Conservation (phyloP, 2,113 vertebrate species). For the Pangasianodon gigas region DNA sequence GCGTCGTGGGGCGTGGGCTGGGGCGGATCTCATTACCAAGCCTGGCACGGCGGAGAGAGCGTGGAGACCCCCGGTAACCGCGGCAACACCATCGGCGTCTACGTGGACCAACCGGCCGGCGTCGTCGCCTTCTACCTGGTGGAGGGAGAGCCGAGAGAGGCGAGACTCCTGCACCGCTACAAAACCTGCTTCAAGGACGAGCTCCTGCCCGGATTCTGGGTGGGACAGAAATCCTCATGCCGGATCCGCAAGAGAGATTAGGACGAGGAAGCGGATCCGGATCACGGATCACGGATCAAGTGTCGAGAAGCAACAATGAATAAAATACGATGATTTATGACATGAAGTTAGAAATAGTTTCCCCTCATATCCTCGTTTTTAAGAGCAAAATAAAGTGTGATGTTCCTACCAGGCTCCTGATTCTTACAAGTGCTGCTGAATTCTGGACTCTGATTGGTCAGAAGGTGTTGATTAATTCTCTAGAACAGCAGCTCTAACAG, state of each 20-base stretch:
- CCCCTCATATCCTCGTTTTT: not conserved
- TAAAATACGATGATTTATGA: not conserved
- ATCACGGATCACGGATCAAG: not conserved
- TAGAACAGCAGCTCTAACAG: not conserved
- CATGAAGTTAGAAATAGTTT: not conserved
- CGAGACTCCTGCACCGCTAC: conserved; percentile 68
- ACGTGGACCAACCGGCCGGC: conserved; percentile 75
- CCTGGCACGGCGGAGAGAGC: conserved; percentile 73
- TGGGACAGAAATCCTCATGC: conserved; percentile 71
- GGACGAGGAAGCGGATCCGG: not conserved
- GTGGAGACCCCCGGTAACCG: conserved; percentile 56
- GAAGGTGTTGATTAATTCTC: not conserved
- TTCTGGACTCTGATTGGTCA: not conserved
- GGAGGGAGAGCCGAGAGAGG: conserved; percentile 64
- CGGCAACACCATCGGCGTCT: conserved; percentile 63
- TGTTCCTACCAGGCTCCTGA: not conserved
- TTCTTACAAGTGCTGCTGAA: not conserved
- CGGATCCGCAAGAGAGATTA: conserved; percentile 64
- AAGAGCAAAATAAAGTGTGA: not conserved
- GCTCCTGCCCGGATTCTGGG: conserved; percentile 71
- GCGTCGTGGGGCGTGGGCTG: conserved; percentile 74
- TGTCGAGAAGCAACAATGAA: not conserved
- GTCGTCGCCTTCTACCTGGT: conserved; percentile 69
- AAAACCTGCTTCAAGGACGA: conserved; percentile 63
- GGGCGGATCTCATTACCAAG: conserved; percentile 73